Evolutionary conservation across 92 coral and sea anemone species (phyloP), one percentile per base, ranked within the genome.

Genomic region (Phenganax subtilis): DNA sequence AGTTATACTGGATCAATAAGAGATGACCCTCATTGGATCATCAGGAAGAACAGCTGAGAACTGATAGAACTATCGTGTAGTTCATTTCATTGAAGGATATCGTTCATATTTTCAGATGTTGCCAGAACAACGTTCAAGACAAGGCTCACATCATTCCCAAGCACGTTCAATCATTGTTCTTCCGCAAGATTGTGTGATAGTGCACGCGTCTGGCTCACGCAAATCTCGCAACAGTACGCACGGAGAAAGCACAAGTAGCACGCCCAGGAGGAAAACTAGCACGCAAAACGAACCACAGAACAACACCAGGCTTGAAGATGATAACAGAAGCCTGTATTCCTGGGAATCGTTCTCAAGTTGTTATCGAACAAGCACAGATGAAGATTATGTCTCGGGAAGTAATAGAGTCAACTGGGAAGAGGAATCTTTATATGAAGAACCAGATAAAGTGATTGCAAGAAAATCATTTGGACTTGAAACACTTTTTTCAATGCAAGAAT

Each of bases 101-200:
- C 6, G 44, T 59, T 52, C 6, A 55, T 37, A 10, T 3, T 37
- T 76, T 57, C 12, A 76, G 81, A 29, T 29, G 10, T n/a, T 52
- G 28, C 56, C 81, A 76, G 81, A 57, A 15, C 70, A 28, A 57
- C 30, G 55, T 60, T 76, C 81, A 31, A 60, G 54, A 25, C 55
- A 69, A 57, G 44, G 15, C 47, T 59, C 81, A 8, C 62, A 54
- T 12, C 11, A 25, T 8, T 55, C 58, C 3, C 77, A 55, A 52
- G 62, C 37, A 7, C 77, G 74, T 20, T 79, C 83, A 30, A 79
- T 79, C 30, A 62, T 79, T 14, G 74, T 79, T 6, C 74, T 79
- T 0, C 83, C 83, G 6, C 63, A 63, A 65, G 83, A 79, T 61
- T 79, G 83, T 61, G 83, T 79, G 10, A 79, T 79, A 17, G 74